phyloP scores from a whole-genome alignment of 1,140 invertebrate species.

The Drosophila littoralis region DNA sequence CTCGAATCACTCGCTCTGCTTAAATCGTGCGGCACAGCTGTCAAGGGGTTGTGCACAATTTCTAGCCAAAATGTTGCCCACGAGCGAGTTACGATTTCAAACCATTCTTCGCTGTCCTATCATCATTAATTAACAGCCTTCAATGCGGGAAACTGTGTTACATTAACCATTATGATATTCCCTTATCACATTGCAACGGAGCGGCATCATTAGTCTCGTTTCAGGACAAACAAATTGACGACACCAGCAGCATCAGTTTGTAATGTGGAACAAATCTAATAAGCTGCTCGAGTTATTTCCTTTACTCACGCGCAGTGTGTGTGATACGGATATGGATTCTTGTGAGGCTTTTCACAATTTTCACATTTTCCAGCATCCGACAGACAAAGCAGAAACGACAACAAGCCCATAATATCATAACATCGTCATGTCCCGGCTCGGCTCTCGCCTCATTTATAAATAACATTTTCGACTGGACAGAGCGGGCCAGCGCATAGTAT shows the following conservation, averaged over 20 bases:
- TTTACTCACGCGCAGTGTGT: not conserved
- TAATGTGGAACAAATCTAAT: constrained; percentile 62
- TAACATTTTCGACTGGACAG: not conserved
- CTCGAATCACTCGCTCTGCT: constrained; percentile 14
- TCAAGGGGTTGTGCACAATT: constrained; percentile 18
- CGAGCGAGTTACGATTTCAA: not conserved
- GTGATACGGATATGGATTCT: constrained; percentile 37
- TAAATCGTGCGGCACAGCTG: constrained; percentile 39
- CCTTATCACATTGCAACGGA: constrained; percentile 16
- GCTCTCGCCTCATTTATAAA: constrained; percentile 51
- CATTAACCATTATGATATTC: constrained; percentile 12
- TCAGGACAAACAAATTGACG: constrained; percentile 64
- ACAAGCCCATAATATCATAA: constrained; percentile 20
- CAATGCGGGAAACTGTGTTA: constrained; percentile 38
- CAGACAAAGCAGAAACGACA: constrained; percentile 3
- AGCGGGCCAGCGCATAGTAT: not conserved
- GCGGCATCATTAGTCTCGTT: constrained; percentile 65
- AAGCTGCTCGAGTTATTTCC: constrained; percentile 59
- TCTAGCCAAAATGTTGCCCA: constrained; percentile 1
- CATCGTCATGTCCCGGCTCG: constrained; percentile 5
- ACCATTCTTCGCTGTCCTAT: constrained; percentile 17
- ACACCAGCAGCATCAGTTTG: constrained; percentile 20
- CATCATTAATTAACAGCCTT: constrained; percentile 68
- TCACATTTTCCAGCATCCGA: constrained; percentile 60
- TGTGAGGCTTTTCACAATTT: constrained; percentile 63